Evolutionary conservation across 2,888 invertebrate species (phyloP), one percentile per base, ranked within the genome.

Genomic region (Chymomyza caudatula): DNA sequence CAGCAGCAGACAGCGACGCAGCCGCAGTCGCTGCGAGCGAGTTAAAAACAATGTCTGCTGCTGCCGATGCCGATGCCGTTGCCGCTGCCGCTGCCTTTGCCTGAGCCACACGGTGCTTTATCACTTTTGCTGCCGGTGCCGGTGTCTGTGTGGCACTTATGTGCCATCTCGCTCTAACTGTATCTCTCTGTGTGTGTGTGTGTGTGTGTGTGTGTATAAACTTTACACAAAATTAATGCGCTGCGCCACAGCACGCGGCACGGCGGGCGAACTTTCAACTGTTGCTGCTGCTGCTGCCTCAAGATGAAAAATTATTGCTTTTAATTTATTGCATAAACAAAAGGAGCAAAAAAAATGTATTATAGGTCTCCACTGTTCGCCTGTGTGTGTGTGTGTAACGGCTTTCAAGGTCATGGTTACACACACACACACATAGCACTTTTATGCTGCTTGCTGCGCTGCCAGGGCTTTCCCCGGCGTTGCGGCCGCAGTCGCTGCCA

Each of bases 281-380:
- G 85, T 80, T 85, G 79, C 85, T 77, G 74, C 71, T 62, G 69
- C 64, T 64, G 65, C 51, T 67, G 85, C 78, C 82, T 87, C 88
- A 88, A 88, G 88, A 88, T 88, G 88, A 88, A 88, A 88, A 88
- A 88, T 88, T 88, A 88, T 88, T 88, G 88, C 87, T 87, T 87
- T 87, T 88, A 88, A 88, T 88, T 88, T 88, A 88, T 88, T 88
- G 87, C 87, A 87, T 83, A 83, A 86, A 85, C 87, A 86, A 85
- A 80, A 74, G 74, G 72, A 75, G 65, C 71, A 67, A 65, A 62
- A 53, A 37, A 37, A 29, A 37, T 37, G 29, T 37, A 37, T 37
- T 37, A 37, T 11, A 37, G 29, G 25, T 25, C 25, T 25, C 25
- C 52, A 19, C 52, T 52, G 13, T 52, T 6, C 74, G 23, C 70